phyloP scores from a whole-genome alignment of 2,797 vertebrate species.

The Pseudochaenichthys georgianus region DNA sequence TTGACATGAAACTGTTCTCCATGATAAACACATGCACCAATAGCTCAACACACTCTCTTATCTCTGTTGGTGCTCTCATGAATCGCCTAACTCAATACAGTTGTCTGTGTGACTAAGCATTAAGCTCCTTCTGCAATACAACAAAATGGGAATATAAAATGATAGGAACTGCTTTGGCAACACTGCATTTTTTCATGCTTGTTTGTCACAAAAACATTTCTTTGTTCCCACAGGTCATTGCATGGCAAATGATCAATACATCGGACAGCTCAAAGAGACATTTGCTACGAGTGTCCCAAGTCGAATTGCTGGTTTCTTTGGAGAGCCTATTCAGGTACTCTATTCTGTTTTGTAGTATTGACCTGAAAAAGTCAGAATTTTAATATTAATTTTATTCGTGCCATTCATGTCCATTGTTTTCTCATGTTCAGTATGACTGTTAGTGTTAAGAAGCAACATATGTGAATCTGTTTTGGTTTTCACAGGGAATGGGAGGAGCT shows the following conservation, averaged over 20 bases:
- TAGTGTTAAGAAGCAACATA: background rate
- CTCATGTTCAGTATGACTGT: background rate
- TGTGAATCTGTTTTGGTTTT: conserved; percentile 30
- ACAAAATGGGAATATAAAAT: background rate
- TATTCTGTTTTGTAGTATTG: background rate
- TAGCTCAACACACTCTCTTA: no score
- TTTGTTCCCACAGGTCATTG: conserved; percentile 85
- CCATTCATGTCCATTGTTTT: background rate
- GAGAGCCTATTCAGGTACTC: conserved; percentile 93
- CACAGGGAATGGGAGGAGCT: conserved; percentile 90
- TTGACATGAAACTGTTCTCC: background rate
- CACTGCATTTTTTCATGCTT: background rate
- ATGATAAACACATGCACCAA: no score
- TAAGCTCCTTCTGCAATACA: background rate
- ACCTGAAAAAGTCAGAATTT: background rate
- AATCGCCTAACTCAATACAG: background rate
- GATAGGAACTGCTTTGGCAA: background rate
- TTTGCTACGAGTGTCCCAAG: conserved; percentile 88
- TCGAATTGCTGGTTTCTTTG: conserved; percentile 92
- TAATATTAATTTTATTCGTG: background rate
- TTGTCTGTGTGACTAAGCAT: background rate
- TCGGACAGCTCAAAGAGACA: conserved; percentile 92
- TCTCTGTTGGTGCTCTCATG: no score
- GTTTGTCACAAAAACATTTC: background rate
- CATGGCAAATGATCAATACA: conserved; percentile 90